phyloP scores from a whole-genome alignment of 2,888 invertebrate species.

The Brachylomia viminalis region DNA sequence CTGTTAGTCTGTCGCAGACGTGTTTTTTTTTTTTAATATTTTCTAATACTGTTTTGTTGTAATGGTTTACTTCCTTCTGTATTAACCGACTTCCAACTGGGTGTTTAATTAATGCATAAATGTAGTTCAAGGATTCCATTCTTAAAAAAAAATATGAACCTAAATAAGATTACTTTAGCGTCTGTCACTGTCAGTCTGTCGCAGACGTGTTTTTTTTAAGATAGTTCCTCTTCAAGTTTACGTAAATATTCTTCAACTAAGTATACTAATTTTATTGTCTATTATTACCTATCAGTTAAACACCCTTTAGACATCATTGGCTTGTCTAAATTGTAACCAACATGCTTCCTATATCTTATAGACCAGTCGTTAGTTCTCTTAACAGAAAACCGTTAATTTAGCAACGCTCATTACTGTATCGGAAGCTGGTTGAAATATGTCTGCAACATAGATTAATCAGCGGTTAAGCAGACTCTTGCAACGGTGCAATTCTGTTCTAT shows the following conservation, averaged over 20 bases:
- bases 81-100: not conserved
- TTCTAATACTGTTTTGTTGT: not conserved
- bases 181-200: not conserved
- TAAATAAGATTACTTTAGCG: not conserved
- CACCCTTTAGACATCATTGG: not conserved
- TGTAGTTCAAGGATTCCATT: too few species aligned
- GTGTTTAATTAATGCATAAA: not conserved
- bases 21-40: not conserved
- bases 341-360: not conserved
- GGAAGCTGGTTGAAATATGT: constrained; percentile 27
- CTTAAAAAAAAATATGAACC: not conserved
- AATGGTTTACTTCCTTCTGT: too few species aligned
- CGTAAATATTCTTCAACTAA: not conserved
- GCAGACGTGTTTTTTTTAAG: not conserved
- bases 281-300: not conserved
- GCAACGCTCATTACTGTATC: constrained; percentile 34
- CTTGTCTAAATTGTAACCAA: not conserved
- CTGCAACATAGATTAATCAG: constrained; percentile 22
- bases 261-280: not conserved
- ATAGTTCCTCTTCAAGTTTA: not conserved
- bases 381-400: constrained; percentile 18
- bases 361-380: constrained; percentile 16
- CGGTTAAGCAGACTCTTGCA: constrained; percentile 14
- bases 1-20: not conserved
- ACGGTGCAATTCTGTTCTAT: not conserved